A percentile compares a stretch with the other conserved stretches of the same genome.
phyloP scores from a whole-genome alignment of 1,140 invertebrate genomes.

The Paracyclopina nana region DNA sequence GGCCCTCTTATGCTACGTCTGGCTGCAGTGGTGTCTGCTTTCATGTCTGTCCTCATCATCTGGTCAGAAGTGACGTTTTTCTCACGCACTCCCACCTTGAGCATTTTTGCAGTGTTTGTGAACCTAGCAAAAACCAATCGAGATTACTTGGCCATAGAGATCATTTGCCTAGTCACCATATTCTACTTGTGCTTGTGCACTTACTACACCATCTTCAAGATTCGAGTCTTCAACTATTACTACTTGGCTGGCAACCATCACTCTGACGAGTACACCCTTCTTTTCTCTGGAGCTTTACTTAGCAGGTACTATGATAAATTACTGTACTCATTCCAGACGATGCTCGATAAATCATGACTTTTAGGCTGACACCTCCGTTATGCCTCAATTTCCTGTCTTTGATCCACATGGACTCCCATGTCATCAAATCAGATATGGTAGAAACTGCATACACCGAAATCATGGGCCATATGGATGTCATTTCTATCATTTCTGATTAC shows the following conservation, averaged over 20 bases:
- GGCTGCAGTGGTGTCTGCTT: conserved; percentile 46
- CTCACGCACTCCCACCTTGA: conserved; percentile 66
- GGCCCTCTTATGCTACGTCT: conserved; percentile 49
- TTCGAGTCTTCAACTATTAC: conserved; percentile 86
- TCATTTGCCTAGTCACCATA: conserved; percentile 69
- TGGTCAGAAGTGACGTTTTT: conserved; percentile 99
- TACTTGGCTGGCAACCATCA: conserved; percentile 91
- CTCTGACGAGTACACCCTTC: conserved; percentile 94
- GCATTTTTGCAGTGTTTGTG: conserved; percentile 82
- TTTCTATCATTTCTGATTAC: conserved; percentile 86
- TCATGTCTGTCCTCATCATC: conserved; percentile 70
- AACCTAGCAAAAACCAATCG: conserved; percentile 54
- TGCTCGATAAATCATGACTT: no score
- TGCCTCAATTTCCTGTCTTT: conserved; percentile 94
- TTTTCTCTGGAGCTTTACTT: conserved; percentile 67
- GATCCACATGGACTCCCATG: conserved; percentile 93
- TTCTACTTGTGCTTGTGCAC: conserved; percentile 91
- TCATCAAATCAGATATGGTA: conserved; percentile 34
- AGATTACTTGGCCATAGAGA: conserved; percentile 88
- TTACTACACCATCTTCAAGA: conserved; percentile 91
- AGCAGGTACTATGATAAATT: no score
- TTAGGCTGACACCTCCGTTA: conserved; percentile 87
- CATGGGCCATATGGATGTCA: conserved; percentile 98
- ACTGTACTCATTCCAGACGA: no score
- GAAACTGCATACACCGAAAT: conserved; percentile 36